Conservation (phyloP, 64 coral and sea anemone species). For the Pocillopora verrucosa region DNA sequence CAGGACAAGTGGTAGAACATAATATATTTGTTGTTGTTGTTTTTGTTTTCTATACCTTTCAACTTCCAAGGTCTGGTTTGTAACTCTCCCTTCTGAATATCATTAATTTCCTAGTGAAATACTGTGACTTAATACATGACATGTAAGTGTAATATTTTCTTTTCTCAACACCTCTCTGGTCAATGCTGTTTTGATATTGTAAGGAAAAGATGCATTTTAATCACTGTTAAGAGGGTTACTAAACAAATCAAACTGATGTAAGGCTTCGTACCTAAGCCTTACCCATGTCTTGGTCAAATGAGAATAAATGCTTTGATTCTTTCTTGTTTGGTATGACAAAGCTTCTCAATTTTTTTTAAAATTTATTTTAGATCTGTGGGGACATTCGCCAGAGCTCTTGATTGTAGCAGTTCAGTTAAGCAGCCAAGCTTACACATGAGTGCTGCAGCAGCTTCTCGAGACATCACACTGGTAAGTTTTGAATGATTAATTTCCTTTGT, state of each 20-base stretch:
- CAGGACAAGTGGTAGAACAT: neutral
- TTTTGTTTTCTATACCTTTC: neutral
- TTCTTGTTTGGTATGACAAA: neutral
- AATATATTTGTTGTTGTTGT: neutral
- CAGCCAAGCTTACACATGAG: conserved; percentile 99
- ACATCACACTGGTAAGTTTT: conserved; percentile 87
- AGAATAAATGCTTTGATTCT: neutral
- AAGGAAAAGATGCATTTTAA: too few relatives aligned
- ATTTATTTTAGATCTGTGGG: conserved; percentile 82
- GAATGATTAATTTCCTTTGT: neutral
- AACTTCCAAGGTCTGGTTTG: neutral
- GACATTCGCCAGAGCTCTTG: conserved; percentile 96
- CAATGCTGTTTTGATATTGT: too few relatives aligned
- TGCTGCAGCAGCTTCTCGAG: conserved; percentile 95
- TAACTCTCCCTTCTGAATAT: neutral
- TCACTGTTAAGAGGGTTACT: too few relatives aligned
- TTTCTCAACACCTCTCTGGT: neutral
- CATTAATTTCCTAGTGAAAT: neutral
- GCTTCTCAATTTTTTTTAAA: neutral
- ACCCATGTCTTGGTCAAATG: too few relatives aligned
- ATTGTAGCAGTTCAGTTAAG: conserved; percentile 96
- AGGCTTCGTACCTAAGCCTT: too few relatives aligned
- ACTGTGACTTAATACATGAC: too few relatives aligned
- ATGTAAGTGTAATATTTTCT: too few relatives aligned
- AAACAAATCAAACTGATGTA: too few relatives aligned